Evolutionary conservation across 2,797 vertebrate genomes (phyloP).

Genomic region (Babyrousa celebensis): DNA sequence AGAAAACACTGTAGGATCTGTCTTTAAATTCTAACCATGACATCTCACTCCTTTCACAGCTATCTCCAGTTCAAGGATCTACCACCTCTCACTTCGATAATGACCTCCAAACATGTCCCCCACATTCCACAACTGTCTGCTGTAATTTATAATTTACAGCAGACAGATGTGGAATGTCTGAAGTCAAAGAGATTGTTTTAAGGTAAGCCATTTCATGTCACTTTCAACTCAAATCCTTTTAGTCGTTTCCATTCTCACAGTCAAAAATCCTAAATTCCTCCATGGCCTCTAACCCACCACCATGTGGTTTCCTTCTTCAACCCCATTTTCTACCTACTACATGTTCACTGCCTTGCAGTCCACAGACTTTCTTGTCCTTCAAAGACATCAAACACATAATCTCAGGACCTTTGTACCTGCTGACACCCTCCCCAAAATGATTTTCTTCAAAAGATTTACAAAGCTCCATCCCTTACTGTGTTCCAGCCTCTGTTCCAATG

Average conservation of each 20-base stretch:
- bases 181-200: neutral
- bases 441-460: slow-evolving; percentile 7
- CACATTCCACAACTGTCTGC: neutral
- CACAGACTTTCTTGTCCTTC: neutral
- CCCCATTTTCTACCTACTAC: neutral
- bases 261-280: neutral
- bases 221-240: neutral
- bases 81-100: neutral
- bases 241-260: neutral
- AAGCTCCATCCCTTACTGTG: neutral
- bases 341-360: neutral
- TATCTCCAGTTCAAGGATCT: neutral
- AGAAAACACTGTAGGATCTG: neutral
- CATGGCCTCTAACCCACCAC: neutral
- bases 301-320: neutral
- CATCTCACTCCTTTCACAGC: neutral
- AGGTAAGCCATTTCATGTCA: neutral
- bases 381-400: neutral
- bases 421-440: neutral
- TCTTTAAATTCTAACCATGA: neutral
- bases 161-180: too few species aligned
- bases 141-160: neutral
- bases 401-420: neutral
- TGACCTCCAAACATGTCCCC: neutral
- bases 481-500: neutral